Evolutionary conservation across 1,140 invertebrate genomes (phyloP).

Genomic region (Drosophila eugracilis): DNA sequence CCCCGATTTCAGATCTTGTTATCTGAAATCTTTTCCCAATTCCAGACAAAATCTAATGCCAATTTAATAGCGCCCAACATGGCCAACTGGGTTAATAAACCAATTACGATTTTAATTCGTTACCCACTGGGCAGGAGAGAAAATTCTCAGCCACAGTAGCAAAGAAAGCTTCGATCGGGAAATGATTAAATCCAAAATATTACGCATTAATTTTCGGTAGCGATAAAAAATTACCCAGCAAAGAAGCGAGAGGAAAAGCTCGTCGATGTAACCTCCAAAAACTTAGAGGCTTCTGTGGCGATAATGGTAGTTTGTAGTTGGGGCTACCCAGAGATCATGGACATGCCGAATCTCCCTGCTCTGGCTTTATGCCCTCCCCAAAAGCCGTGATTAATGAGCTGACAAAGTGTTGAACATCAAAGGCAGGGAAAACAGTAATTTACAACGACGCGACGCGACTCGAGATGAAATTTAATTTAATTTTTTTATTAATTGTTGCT

Average conservation of each 20-base stretch:
- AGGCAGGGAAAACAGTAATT: conserved; percentile 76
- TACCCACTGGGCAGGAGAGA: conserved; percentile 36
- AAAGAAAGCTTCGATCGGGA: conserved; percentile 37
- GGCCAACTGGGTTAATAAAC: conserved; percentile 72
- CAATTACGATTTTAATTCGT: conserved; percentile 68
- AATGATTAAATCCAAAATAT: conserved; percentile 62
- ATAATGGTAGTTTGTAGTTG: conserved; percentile 37
- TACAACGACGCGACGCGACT: conserved; percentile 49
- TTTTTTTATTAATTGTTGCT: conserved; percentile 67
- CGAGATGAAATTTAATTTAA: conserved; percentile 64
- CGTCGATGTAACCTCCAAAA: conserved; percentile 20
- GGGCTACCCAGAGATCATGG: conserved; percentile 43
- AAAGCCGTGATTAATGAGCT: conserved; percentile 70
- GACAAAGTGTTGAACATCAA: conserved; percentile 75
- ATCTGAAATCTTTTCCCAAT: not conserved
- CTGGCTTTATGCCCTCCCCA: conserved; percentile 22
- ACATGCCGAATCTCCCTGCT: conserved; percentile 11
- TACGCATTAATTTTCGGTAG: conserved; percentile 82
- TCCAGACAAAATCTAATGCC: conserved; percentile 44
- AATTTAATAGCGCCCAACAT: conserved; percentile 64
- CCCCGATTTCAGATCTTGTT: not conserved
- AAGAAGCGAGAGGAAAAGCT: conserved; percentile 48
- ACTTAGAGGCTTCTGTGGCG: not conserved
- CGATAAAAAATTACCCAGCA: conserved; percentile 68
- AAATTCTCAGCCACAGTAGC: conserved; percentile 36